Base-by-base conservation (phyloP, 2,797 vertebrate species). In the Eurystomus glaucurus region DNA sequence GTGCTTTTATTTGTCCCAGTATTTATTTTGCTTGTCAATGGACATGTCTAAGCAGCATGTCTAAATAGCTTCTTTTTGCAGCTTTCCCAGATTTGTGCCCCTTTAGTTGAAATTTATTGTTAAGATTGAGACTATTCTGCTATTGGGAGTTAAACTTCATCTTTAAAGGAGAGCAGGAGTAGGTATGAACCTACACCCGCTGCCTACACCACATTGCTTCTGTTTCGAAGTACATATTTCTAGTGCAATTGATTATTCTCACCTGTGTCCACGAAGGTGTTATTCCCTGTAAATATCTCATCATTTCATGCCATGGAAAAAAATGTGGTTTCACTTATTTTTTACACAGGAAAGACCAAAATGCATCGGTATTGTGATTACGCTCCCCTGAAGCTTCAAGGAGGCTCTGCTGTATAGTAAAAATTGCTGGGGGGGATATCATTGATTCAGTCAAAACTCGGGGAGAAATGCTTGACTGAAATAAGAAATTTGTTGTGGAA, bases 41-140 rank as follows among this genome's bases (percentile, higher is more conserved):
- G 60, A 54, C 25, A 11, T 26, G 43, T 72, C 69, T 37, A 57
- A 70, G 43, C 70, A 90, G 72, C 64, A 78, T 76, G 60, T 76
- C 28, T 64, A 45, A 85, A 80, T 68, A 72, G 35, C 26, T 85
- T 71, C 77, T 71, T 85, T 75, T 88, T 71, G 35, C 69, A 71
- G 75, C 48, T 76, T 72, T 81, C 68, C 48, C n/a, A 51, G 23
- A 82, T 70, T 72, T 68, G 21, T 66, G 16, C 28, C 18, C 29
- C 46, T 81, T 86, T 21, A 33, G 23, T 43, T 74, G 76, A 41
- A 65, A 65, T 71, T 52, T 89, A 21, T 77, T 61, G 69, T 48
- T 69, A 74, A 55, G 19, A 41, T 17, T 54, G 75, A 79, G 50
- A 87, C 50, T 69, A 78, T 96, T 90, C 35, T 90, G n/a, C 66